Percentiles rank a stretch among this genome's conserved stretches.
Evolutionary conservation across 2,113 vertebrate genomes (phyloP).

Genomic region (Otus sunia): DNA sequence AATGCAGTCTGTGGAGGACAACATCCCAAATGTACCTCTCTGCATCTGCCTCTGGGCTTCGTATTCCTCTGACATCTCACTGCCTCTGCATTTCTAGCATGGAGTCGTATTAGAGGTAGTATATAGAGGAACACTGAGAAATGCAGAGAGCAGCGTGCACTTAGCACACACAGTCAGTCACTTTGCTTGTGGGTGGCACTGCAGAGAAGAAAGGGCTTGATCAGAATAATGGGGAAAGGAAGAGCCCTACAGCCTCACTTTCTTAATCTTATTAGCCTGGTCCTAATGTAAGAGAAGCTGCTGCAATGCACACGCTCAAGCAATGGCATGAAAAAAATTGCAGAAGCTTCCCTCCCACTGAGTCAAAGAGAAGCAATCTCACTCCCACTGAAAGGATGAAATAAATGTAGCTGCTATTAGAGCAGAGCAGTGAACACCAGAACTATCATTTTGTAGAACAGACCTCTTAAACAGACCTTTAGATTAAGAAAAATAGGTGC

Average conservation of each 20-base stretch:
- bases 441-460: background rate
- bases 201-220: background rate
- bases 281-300: background rate
- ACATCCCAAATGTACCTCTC: background rate
- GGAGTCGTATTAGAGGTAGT: background rate
- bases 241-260: background rate
- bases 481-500: constrained; percentile 40
- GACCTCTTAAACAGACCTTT: background rate
- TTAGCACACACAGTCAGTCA: background rate
- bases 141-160: background rate
- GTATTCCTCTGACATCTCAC: background rate
- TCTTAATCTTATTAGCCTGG: background rate
- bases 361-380: constrained; percentile 39
- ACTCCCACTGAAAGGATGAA: constrained; percentile 8
- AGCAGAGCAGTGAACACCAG: constrained; percentile 9
- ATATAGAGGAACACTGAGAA: background rate
- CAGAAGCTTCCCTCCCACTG: constrained; percentile 25
- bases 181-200: background rate
- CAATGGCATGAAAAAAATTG: background rate
- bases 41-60: background rate
- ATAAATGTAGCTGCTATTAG: constrained; percentile 13
- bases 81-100: background rate
- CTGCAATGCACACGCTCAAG: background rate
- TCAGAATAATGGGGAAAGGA: background rate
- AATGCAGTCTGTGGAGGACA: background rate